A percentile compares a stretch with the other conserved stretches of the same genome.
Conservation (phyloP, 2,888 invertebrate genomes). For the Epistrophe eligans region DNA sequence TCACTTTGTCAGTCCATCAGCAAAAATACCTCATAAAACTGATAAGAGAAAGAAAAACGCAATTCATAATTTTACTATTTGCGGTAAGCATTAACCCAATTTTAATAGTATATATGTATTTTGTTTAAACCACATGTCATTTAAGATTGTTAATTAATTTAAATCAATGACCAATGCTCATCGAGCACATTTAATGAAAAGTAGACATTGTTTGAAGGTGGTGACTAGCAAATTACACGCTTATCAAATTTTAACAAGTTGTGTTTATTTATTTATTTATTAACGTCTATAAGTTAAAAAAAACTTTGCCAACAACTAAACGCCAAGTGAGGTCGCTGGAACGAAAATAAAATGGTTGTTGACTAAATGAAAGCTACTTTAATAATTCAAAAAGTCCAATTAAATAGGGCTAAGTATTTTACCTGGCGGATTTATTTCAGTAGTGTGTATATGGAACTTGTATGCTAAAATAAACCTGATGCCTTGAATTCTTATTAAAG, state of each 20-base stretch:
- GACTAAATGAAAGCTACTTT: too few species aligned
- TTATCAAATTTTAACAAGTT: not conserved
- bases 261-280: too few species aligned
- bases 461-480: too few species aligned
- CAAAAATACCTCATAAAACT: conserved; percentile 2
- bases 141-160: not conserved
- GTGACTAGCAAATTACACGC: not conserved
- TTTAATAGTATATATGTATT: conserved; percentile 5
- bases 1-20: not conserved
- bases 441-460: too few species aligned
- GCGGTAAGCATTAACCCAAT: not conserved
- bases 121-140: not conserved
- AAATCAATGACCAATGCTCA: conserved; percentile 1
- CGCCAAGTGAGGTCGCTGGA: too few species aligned
- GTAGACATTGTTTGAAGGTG: not conserved
- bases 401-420: too few species aligned
- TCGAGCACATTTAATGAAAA: not conserved
- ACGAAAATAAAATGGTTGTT: too few species aligned
- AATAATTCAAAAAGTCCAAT: too few species aligned
- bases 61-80: not conserved
- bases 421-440: too few species aligned
- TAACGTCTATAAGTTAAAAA: too few species aligned
- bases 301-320: too few species aligned
- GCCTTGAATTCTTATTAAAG: too few species aligned
- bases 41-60: conserved; percentile 1